phyloP scores from a whole-genome alignment of 2,888 invertebrate genomes.

The Meliscaeva auricollis region DNA sequence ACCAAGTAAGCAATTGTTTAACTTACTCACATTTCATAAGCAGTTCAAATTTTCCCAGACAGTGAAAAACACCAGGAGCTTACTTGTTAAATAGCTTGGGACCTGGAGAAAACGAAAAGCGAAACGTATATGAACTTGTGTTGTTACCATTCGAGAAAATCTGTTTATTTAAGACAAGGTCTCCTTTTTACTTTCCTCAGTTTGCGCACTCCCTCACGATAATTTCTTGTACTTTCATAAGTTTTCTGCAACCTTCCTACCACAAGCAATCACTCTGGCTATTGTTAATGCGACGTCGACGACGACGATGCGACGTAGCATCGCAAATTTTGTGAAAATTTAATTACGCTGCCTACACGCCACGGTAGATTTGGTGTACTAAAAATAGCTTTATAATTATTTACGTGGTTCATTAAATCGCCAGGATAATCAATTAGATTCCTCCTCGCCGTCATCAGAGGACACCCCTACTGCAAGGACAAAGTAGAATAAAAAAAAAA shows the following conservation, averaged over 20 bases:
- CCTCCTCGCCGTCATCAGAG: conserved; percentile 17
- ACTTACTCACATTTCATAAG: too few relatives aligned
- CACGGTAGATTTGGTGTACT: conserved; percentile 30
- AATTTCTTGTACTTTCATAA: background rate
- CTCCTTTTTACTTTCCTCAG: too few relatives aligned
- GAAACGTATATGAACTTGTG: too few relatives aligned
- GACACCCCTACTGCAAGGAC: conserved; percentile 19
- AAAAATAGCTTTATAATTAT: conserved; percentile 75
- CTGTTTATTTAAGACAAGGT: too few relatives aligned
- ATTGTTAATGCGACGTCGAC: conserved; percentile 32
- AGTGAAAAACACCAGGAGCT: too few relatives aligned
- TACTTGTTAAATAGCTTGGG: too few relatives aligned
- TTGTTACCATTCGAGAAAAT: too few relatives aligned
- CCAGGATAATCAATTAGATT: conserved; percentile 74
- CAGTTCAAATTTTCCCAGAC: too few relatives aligned
- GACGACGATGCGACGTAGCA: background rate
- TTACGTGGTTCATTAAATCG: conserved; percentile 76
- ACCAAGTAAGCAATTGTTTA: too few relatives aligned
- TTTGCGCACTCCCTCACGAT: too few relatives aligned
- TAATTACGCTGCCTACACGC: conserved; percentile 45
- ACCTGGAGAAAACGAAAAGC: too few relatives aligned
- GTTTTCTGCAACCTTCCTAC: background rate
- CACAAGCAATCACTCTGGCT: conserved; percentile 36
- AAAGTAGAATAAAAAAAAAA: background rate
- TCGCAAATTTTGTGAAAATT: conserved; percentile 68